Percentiles rank a stretch among this genome's conserved stretches.
These are phyloP conservation scores for Lithosia quadra DNA, from an alignment of 2,888 invertebrate species.

Conservation along the genomic window DNA sequence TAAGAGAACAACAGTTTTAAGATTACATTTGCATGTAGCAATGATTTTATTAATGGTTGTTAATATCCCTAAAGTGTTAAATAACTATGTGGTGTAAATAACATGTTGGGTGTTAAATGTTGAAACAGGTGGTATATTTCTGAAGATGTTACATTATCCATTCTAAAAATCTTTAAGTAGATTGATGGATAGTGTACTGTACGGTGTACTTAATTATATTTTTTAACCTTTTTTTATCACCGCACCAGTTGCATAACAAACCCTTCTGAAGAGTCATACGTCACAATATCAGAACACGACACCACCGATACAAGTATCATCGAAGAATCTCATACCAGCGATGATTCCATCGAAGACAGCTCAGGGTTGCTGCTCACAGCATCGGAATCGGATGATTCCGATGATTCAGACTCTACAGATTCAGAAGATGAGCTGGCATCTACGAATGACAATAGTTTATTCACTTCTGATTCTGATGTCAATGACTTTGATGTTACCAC, in stretches of 20 bases:
- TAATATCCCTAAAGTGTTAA: not conserved
- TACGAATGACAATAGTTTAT: not conserved
- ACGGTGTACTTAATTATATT: not conserved
- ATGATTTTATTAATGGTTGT: not conserved
- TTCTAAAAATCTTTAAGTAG: too few species aligned
- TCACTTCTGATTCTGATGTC: constrained; percentile 8
- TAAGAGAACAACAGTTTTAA: constrained; percentile 68
- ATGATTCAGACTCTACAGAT: not conserved
- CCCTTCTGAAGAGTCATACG: constrained; percentile 57
- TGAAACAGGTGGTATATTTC: too few species aligned
- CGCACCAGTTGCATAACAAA: constrained; percentile 22
- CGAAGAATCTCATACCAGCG: not conserved
- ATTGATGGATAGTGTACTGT: not conserved
- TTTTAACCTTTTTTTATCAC: constrained; percentile 12
- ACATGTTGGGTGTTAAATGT: not conserved
- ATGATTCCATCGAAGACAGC: not conserved
- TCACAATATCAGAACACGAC: constrained; percentile 69
- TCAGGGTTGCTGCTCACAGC: not conserved
- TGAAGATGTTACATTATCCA: too few species aligned
- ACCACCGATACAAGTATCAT: constrained; percentile 73
- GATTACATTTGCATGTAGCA: constrained; percentile 27
- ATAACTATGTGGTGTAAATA: not conserved
- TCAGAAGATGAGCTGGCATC: not conserved
- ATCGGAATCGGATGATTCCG: constrained; percentile 7
- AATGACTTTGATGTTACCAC: constrained; percentile 61